Evolutionary conservation across 1,140 invertebrate genomes (phyloP).

Genomic region (Pseudomyrmex cubaensis): DNA sequence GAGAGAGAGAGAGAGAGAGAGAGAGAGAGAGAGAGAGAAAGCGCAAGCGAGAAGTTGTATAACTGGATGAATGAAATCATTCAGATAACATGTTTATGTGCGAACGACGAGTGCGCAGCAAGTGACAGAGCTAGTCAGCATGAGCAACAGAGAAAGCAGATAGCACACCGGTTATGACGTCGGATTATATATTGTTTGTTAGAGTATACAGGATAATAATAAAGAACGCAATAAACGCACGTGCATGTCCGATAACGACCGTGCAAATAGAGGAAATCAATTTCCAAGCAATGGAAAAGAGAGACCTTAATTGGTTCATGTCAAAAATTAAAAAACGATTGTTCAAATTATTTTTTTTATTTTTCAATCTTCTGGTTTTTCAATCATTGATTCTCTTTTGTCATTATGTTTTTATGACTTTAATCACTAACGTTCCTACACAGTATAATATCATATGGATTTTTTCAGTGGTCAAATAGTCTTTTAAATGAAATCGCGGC

Average conservation of each 20-base stretch:
- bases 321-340: not conserved
- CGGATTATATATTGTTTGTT: constrained; percentile 65
- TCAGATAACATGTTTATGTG: constrained; percentile 74
- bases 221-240: constrained; percentile 65
- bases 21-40: not conserved
- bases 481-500: not conserved
- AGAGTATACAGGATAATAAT: constrained; percentile 66
- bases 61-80: constrained; percentile 77
- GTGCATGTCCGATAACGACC: constrained; percentile 26
- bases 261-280: not conserved
- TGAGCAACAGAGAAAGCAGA: constrained; percentile 67
- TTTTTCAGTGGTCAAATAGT: not conserved
- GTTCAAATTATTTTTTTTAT: no score
- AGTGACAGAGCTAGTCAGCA: constrained; percentile 54
- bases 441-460: not conserved
- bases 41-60: constrained; percentile 11
- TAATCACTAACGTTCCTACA: not conserved
- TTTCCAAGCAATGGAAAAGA: not conserved
- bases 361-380: not conserved
- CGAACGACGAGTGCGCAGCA: constrained; percentile 27
- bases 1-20: not conserved
- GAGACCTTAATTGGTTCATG: not conserved
- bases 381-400: not conserved
- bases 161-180: constrained; percentile 46
- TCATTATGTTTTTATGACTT: not conserved